These are phyloP conservation scores for Tenualosa ilisha DNA, from an alignment of 2,797 vertebrate species.

Conservation along the genomic window DNA sequence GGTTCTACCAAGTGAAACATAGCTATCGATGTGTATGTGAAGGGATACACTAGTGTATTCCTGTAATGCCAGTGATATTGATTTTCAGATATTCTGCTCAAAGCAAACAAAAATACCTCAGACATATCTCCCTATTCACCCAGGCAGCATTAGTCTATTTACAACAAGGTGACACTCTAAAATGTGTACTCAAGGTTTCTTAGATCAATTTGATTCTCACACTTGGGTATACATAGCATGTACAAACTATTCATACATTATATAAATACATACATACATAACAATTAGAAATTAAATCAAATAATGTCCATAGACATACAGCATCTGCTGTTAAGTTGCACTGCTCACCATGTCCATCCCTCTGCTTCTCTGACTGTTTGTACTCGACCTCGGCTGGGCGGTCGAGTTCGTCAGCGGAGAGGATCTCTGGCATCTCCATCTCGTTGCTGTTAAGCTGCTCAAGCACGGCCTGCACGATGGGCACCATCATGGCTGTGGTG, in stretches of 20 bases:
- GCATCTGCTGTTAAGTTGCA: not conserved
- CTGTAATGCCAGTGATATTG: not conserved
- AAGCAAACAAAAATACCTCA: not conserved
- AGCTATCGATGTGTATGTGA: not conserved
- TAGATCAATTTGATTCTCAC: not conserved
- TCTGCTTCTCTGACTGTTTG: constrained; percentile 63
- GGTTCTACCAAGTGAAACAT: not conserved
- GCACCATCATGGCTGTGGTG: constrained; percentile 98
- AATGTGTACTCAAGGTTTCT: not conserved
- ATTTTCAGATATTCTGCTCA: not conserved
- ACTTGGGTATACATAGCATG: too few relatives aligned
- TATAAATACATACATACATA: not conserved
- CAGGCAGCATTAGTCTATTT: not conserved
- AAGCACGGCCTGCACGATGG: constrained; percentile 92
- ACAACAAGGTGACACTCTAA: not conserved
- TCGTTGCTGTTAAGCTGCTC: constrained; percentile 81
- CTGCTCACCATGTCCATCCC: constrained; percentile 69
- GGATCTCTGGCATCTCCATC: constrained; percentile 60
- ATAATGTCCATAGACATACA: not conserved
- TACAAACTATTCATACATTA: not conserved
- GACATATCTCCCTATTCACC: not conserved
- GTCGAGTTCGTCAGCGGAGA: constrained; percentile 53
- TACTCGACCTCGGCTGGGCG: constrained; percentile 52
- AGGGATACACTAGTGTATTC: too few relatives aligned
- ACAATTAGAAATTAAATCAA: not conserved